phyloP scores from a whole-genome alignment of 2,797 vertebrate species.

The Euthynnus affinis region DNA sequence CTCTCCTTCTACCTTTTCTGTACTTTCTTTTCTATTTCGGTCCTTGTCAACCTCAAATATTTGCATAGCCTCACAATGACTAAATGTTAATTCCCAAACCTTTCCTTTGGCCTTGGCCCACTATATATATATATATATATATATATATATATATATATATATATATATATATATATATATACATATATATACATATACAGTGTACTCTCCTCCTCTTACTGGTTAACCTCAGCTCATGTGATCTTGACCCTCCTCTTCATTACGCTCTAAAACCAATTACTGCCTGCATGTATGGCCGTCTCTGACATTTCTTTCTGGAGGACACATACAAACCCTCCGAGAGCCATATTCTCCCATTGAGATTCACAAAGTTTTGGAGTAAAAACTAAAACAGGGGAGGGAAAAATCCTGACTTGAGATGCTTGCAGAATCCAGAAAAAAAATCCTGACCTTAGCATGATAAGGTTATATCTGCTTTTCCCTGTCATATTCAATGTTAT shows the following conservation, averaged over 20 bases:
- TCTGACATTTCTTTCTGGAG: conserved; percentile 10
- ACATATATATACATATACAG: too few relatives aligned
- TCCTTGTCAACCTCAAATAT: conserved; percentile 22
- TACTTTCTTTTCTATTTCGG: conserved; percentile 10
- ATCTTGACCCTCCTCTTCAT: background rate
- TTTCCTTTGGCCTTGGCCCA: conserved; percentile 35
- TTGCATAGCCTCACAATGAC: conserved; percentile 1
- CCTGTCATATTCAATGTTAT: conserved; percentile 48
- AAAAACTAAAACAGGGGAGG: background rate
- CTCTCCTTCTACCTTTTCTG: background rate
- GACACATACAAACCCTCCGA: background rate
- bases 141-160: too few relatives aligned
- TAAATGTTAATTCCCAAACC: conserved; percentile 26
- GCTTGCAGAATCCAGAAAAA: conserved; percentile 36
- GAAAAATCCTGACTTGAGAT: conserved; percentile 10
- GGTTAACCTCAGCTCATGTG: conserved; percentile 9
- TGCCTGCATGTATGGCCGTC: background rate
- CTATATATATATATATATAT: too few relatives aligned
- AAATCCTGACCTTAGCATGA: conserved; percentile 46
- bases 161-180: too few relatives aligned
- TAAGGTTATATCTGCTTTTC: conserved; percentile 44
- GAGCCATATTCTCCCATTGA: background rate
- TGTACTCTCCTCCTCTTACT: background rate
- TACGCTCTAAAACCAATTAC: conserved; percentile 34
- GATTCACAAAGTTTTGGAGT: conserved; percentile 18